Evolutionary conservation across 1,140 invertebrate species (phyloP), one percentile per base, ranked within the genome.

Genomic region (Cyrtorhinus lividipennis): DNA sequence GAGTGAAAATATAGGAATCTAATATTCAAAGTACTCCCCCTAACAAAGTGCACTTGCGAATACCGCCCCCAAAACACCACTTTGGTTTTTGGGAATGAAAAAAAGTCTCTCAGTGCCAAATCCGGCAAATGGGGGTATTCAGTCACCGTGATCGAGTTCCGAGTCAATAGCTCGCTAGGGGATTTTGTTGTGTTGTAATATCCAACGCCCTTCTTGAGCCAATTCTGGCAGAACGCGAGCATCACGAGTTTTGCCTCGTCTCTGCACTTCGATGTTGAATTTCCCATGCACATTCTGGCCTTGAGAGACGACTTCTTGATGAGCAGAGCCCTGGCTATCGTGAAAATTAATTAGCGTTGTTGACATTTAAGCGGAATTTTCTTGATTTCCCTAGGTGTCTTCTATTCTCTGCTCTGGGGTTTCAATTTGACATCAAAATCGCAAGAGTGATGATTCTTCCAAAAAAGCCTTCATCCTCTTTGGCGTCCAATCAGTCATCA

Each of bases 151-250:
- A 59, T 59, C 12, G 57, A 56, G 20, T 23, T 56, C 23, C 20
- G 5, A 23, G n/a, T 18, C n/a, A 59, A 59, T 24, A 24, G 15
- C 57, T 25, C 25, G 68, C 53, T 73, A 70, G 44, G 56, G 64
- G 45, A 66, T n/a, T n/a, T 66, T 61, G 68, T 68, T 65, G 72
- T 73, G 64, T 72, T 71, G 64, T 70, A 70, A 26, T 70, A 68
- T 23, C 71, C 63, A 46, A 66, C 58, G 66, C 69, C 70, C 45
- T 65, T 65, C n/a, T 61, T 61, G 18, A 57, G 59, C 26, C 23
- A 62, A 68, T 71, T 65, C 63, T 56, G 48, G 48, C 20, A 10
- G 48, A 53, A 60, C 5, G 24, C 0, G 8, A 1, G 48, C 48
- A 10, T 5, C 48, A 12, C 48, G 20, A 22, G 48, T 26, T 20